Evolutionary conservation across 2,888 invertebrate species (phyloP), one percentile per base, ranked within the genome.

Genomic region (Heliconius ismenius): DNA sequence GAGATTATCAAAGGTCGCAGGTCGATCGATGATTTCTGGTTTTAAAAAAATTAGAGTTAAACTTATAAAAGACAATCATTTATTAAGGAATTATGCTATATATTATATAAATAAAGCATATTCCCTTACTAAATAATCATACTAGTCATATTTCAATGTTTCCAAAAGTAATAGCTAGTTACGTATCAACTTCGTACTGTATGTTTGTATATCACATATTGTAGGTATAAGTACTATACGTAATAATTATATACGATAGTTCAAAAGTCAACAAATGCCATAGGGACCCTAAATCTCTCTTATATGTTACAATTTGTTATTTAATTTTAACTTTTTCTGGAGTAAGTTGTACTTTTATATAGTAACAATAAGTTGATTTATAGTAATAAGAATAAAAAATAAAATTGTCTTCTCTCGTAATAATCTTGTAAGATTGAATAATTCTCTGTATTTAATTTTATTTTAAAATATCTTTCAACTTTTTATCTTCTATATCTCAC

Each of bases 61-160:
- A 60, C n/a, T 60, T 43, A 43, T 43, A 43, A 43, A 43, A 43
- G 43, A 43, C 43, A 24, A 62, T 11, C 11, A 62, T 7, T 39
- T 24, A 15, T 65, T 11, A 65, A 43, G 11, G n/a, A 13, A n/a
- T 4, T 65, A 36, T n/a, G 36, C 36, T 36, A 65, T 24, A 6
- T 36, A 36, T 36, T 32, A 32, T 32, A 39, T 11, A 39, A 39
- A 67, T 4, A 67, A 24, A 39, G 39, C 39, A 67, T 64, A 64
- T 64, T 64, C 4, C 21, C 67, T n/a, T 58, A 32, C 13, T n/a
- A 54, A 54, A 70, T 62, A 73, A 60, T 26, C 21, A 62, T 39
- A 43, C 73, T 73, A 73, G 73, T 73, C 73, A 73, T 62, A 58
- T 39, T 63, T 73, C 60, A 36, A 39, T 39, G 39, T 62, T 73